Conservation (phyloP, 2,113 vertebrate species). For the Chionis minor region DNA sequence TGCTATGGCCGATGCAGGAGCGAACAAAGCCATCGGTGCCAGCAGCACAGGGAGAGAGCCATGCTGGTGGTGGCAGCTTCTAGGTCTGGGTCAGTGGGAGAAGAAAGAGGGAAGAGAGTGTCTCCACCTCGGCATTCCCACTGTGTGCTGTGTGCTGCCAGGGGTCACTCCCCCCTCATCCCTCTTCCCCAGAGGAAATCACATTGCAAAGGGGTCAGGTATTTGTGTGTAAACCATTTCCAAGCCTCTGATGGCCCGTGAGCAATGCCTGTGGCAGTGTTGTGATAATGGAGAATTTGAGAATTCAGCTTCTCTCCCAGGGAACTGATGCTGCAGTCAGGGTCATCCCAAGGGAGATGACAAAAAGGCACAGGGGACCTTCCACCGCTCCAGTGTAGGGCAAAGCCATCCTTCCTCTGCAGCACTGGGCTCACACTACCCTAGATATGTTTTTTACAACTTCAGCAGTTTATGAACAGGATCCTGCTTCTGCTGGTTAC, state of each 20-base stretch:
- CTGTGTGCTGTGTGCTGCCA: not conserved
- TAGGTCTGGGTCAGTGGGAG: not conserved
- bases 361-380: not conserved
- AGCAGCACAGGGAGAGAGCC: not conserved
- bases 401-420: not conserved
- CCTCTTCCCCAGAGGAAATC: not conserved
- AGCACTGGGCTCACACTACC: not conserved
- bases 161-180: fast-evolving
- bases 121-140: fast-evolving
- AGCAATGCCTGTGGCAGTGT: not conserved
- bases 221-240: not conserved
- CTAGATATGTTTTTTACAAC: not conserved
- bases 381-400: not conserved
- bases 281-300: not conserved
- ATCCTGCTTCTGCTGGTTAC: not conserved
- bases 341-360: not conserved
- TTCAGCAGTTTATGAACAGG: not conserved
- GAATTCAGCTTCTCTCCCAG: not conserved
- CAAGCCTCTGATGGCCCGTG: not conserved
- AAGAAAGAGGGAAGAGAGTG: not conserved
- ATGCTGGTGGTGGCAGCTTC: not conserved
- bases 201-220: not conserved
- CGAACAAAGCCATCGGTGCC: not conserved
- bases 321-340: not conserved
- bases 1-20: not conserved